These are phyloP conservation scores for Coreius guichenoti DNA, from an alignment of 2,797 vertebrate species.

Conservation along the genomic window DNA sequence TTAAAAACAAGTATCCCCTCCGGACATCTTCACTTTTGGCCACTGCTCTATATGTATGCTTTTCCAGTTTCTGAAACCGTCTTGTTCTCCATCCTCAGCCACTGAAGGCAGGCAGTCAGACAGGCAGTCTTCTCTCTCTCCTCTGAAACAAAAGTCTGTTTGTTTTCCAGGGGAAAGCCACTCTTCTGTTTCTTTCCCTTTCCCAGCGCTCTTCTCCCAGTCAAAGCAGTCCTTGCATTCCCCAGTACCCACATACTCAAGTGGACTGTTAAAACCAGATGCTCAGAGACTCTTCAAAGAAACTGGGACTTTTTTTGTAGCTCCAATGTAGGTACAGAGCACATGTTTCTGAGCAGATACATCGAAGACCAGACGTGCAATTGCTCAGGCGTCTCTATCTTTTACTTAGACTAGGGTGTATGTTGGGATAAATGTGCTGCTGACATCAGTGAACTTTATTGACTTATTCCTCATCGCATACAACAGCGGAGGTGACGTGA, in stretches of 20 bases:
- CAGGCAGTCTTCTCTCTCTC: conserved; percentile 28
- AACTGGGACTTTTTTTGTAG: conserved; percentile 14
- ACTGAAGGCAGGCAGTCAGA: conserved; percentile 23
- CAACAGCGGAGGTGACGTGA: conserved; percentile 11
- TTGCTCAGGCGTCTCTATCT: not conserved
- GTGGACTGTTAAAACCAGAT: conserved; percentile 58
- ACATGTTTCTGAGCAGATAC: conserved; percentile 42
- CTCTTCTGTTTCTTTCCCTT: conserved; percentile 46
- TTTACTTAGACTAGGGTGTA: not conserved
- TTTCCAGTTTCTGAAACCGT: not conserved
- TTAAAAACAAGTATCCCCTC: not conserved
- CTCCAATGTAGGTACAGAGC: conserved; percentile 39
- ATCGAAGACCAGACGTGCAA: not conserved
- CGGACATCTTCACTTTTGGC: not conserved
- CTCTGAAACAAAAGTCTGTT: conserved; percentile 56
- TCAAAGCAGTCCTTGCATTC: conserved; percentile 55
- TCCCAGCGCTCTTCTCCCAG: conserved; percentile 41
- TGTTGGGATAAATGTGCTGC: not conserved
- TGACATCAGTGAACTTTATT: not conserved
- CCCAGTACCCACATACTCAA: conserved; percentile 55
- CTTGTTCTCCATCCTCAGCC: not conserved
- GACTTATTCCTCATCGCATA: not conserved
- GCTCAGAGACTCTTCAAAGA: conserved; percentile 55
- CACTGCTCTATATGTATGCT: not conserved
- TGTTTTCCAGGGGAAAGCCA: conserved; percentile 54